Base-by-base conservation (phyloP, 2,113 vertebrate genomes). In the Ammodytes dubius region DNA sequence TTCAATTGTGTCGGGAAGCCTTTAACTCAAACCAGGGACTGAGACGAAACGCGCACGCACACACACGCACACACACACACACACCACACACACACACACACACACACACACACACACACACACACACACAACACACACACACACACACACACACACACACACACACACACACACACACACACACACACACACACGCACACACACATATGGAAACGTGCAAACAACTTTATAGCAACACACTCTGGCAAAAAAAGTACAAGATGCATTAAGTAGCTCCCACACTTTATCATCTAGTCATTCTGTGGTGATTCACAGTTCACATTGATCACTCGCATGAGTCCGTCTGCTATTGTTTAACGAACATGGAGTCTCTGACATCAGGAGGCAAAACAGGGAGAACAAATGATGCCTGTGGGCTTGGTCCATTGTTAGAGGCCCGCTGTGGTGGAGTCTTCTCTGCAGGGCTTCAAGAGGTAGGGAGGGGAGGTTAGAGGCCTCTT, bases 11-110 rank as follows among this genome's bases (percentile, higher is more conserved):
- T 85, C 50, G 59, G 86, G 81, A 91, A 90, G 81, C 89, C 85
- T 84, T 89, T 89, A 88, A 93, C 88, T 84, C 68, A 71, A 90
- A 86, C 87, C 90, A 93, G 88, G 35, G 70, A 54, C 70, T 47
- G n/a, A 68, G 69, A 66, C n/a, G 13, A 79, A 19, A 60, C 50
- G 46, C 61, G 53, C 40, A 58, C 75, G 14, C 45, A 37, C 37
- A 43, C 67, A 65, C 35, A 56, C 15, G 40, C 27, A n/a, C 53
- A 15, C 63, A 64, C 67, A 71, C 77, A 69, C 57, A 40, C 50
- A 53, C 47, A 58, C 77, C 75, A n/a, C 45, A 37, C 37, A 49
- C 67, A 65, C 35, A 56, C 15, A 46, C 27, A n/a, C 53, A 15
- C 63, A 64, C 67, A 71, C 77, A 69, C 57, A 35, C 45, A 49